Conservation (phyloP, 2,797 vertebrate species). For the Amblyraja radiata region DNA sequence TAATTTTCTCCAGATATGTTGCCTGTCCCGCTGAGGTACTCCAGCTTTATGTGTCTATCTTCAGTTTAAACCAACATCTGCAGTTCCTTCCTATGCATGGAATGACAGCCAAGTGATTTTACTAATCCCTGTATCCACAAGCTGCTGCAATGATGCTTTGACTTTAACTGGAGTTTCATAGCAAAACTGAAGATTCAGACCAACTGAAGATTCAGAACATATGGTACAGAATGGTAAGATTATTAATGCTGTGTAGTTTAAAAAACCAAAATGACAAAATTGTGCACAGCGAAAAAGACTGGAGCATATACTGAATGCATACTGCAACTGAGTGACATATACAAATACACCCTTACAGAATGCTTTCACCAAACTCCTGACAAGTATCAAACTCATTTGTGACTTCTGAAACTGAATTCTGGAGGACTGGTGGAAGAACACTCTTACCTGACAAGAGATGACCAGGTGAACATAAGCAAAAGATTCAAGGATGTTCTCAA, state of each 20-base stretch:
- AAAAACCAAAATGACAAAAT: background rate
- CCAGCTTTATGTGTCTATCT: too few relatives aligned
- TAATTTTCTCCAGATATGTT: too few relatives aligned
- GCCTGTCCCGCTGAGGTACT: too few relatives aligned
- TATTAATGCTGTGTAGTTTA: background rate
- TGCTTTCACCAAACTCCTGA: background rate
- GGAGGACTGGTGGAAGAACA: background rate
- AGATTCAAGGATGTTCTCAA: too few relatives aligned
- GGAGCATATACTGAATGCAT: background rate
- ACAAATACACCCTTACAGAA: background rate
- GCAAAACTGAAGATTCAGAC: background rate
- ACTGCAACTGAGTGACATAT: background rate
- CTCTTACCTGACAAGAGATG: too few relatives aligned
- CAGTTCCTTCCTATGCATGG: too few relatives aligned
- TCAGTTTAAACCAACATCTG: too few relatives aligned
- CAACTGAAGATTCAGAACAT: background rate
- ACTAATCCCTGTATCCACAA: background rate
- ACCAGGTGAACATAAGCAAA: too few relatives aligned
- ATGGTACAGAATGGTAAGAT: background rate
- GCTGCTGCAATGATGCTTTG: background rate
- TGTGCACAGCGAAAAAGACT: background rate
- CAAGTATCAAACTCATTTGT: background rate
- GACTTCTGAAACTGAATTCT: background rate
- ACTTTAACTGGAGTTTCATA: background rate
- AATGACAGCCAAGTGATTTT: too few relatives aligned